These are phyloP conservation scores for Chrysodeixis includens DNA, from an alignment of 2,888 invertebrate species.

Conservation along the genomic window DNA sequence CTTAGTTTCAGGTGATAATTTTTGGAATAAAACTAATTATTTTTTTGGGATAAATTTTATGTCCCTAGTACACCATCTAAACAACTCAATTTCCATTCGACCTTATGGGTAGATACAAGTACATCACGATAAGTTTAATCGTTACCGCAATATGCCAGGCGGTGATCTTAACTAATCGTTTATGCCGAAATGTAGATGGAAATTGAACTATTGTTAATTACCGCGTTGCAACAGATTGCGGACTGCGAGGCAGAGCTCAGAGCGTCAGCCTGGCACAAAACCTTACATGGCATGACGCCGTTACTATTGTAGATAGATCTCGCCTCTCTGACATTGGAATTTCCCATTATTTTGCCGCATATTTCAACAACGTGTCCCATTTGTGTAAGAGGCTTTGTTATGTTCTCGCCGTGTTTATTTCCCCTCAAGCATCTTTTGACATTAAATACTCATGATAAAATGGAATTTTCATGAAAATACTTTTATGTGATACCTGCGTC, in stretches of 20 bases:
- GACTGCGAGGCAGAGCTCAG: slow-evolving; percentile 9
- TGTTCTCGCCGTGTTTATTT: slow-evolving; percentile 43
- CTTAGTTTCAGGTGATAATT: too few relatives aligned
- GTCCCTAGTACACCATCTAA: too few relatives aligned
- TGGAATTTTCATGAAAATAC: slow-evolving; percentile 14
- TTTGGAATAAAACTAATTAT: too few relatives aligned
- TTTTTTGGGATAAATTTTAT: too few relatives aligned
- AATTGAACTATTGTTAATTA: slow-evolving; percentile 34
- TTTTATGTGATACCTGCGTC: slow-evolving; percentile 7
- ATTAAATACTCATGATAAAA: slow-evolving; percentile 32
- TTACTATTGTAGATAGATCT: slow-evolving; percentile 21
- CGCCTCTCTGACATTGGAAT: slow-evolving; percentile 22
- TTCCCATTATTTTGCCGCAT: slow-evolving; percentile 47
- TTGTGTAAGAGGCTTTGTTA: slow-evolving; percentile 56
- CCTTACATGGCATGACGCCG: slow-evolving; percentile 17
- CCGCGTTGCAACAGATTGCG: slow-evolving; percentile 41
- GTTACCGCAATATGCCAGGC: too few relatives aligned
- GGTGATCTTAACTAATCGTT: background rate
- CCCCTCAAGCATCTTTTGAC: slow-evolving; percentile 36
- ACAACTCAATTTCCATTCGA: too few relatives aligned
- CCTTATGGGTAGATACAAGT: background rate
- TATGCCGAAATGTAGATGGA: slow-evolving; percentile 25
- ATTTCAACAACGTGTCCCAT: slow-evolving; percentile 50
- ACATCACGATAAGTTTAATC: too few relatives aligned
- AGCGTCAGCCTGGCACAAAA: slow-evolving; percentile 31